Evolutionary conservation across 53 echinoderm and acorn worm genomes (phyloP).

Genomic region (Arbacia lixula): DNA sequence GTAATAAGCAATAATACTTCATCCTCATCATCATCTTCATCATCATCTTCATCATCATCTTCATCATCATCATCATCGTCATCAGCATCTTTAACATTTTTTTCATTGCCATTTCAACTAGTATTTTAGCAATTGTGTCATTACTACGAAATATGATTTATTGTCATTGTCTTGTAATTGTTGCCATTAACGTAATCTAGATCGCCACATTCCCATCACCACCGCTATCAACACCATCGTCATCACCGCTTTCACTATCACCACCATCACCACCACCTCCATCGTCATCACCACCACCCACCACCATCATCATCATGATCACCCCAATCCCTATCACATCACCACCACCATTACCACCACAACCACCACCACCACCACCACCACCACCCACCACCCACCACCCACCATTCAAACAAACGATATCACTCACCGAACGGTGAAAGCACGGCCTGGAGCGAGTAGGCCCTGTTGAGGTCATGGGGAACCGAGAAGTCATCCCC

Average conservation of each 20-base stretch:
- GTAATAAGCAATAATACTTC: conserved; percentile 8
- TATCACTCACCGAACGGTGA: conserved; percentile 72
- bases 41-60: conserved; percentile 57
- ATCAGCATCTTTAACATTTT: conserved; percentile 39
- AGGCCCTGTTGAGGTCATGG: conserved; percentile 66
- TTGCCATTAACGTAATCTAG: too few species aligned
- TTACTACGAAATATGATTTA: too few species aligned
- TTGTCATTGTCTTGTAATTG: too few species aligned
- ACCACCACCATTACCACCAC: not conserved
- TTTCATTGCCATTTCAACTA: conserved; percentile 5
- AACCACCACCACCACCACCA: not conserved
- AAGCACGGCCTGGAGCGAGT: conserved; percentile 75
- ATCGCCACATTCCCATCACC: not conserved
- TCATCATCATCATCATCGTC: conserved; percentile 61
- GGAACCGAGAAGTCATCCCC: conserved; percentile 65
- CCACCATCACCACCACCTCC: not conserved
- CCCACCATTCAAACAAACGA: too few species aligned
- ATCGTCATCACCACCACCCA: too few species aligned
- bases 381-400: not conserved
- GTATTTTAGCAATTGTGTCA: not conserved
- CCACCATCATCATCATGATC: not conserved
- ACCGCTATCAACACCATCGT: too few species aligned
- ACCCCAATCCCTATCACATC: not conserved
- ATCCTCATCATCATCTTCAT: conserved; percentile 35
- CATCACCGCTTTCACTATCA: not conserved